These are phyloP conservation scores for Fringilla coelebs DNA, from an alignment of 2,797 vertebrate genomes.

Conservation along the genomic window DNA sequence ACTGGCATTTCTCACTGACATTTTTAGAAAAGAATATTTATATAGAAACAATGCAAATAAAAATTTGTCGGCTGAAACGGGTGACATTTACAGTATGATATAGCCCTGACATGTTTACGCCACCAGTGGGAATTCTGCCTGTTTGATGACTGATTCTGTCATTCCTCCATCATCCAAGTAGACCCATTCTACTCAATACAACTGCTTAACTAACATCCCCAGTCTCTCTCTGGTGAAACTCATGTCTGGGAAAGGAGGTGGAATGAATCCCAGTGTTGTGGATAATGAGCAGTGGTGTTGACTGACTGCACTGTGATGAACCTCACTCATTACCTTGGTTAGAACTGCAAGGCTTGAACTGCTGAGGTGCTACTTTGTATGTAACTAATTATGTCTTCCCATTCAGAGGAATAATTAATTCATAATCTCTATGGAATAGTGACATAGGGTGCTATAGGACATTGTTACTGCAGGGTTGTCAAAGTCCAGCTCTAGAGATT, in stretches of 20 bases:
- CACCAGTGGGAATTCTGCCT: conserved; percentile 21
- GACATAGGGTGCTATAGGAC: background rate
- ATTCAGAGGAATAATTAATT: background rate
- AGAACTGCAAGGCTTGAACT: background rate
- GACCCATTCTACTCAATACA: background rate
- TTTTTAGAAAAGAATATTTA: conserved; percentile 55
- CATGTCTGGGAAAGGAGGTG: background rate
- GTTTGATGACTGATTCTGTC: conserved; percentile 45
- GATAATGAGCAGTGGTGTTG: conserved; percentile 5
- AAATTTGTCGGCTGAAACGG: background rate
- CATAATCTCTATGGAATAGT: background rate
- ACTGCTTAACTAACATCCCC: background rate
- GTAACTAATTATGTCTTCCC: background rate
- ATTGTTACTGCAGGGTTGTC: background rate
- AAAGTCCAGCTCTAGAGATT: background rate
- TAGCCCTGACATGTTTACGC: conserved; percentile 44
- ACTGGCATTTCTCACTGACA: conserved; percentile 29
- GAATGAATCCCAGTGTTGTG: background rate
- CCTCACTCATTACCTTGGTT: background rate
- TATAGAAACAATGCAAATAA: conserved; percentile 48
- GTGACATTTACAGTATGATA: conserved; percentile 56
- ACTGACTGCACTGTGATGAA: background rate
- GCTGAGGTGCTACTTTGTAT: background rate
- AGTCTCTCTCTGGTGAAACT: background rate
- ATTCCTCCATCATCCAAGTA: background rate